Evolutionary conservation across 1,140 invertebrate genomes (phyloP).

Genomic region (Luehdorfia chinensis): DNA sequence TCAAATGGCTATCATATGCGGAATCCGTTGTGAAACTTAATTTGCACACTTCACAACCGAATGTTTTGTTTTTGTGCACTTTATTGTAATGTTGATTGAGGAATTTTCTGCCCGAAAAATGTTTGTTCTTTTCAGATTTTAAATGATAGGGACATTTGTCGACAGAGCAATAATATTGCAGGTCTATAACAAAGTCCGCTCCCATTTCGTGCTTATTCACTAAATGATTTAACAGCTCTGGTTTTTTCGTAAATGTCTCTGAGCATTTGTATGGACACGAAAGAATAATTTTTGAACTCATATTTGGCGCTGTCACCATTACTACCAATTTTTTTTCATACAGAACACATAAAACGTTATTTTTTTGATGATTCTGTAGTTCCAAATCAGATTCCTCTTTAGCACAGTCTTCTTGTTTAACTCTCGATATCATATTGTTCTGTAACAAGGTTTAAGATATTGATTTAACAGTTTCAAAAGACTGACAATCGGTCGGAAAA

Average conservation of each 20-base stretch:
- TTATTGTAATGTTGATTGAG: constrained; percentile 59
- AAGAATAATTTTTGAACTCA: constrained; percentile 31
- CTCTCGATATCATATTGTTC: too few species aligned
- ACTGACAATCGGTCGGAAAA: too few species aligned
- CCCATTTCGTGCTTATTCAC: constrained; percentile 30
- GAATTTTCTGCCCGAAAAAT: constrained; percentile 44
- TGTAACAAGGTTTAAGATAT: too few species aligned
- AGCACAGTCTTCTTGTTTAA: too few species aligned
- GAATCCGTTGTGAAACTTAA: constrained; percentile 26
- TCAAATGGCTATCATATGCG: constrained; percentile 36
- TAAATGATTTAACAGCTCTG: constrained; percentile 38
- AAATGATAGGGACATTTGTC: constrained; percentile 35
- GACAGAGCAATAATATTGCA: constrained; percentile 40
- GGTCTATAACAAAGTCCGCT: constrained; percentile 29
- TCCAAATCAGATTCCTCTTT: too few species aligned
- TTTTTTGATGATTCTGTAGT: constrained; percentile 15
- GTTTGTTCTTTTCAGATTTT: constrained; percentile 29
- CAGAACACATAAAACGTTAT: constrained; percentile 22
- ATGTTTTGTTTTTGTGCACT: constrained; percentile 39
- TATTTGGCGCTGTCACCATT: constrained; percentile 39
- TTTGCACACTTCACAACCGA: constrained; percentile 31
- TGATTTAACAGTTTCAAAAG: too few species aligned
- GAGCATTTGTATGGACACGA: constrained; percentile 44
- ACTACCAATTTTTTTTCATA: constrained; percentile 31
- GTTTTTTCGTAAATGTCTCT: constrained; percentile 38